phyloP scores from a whole-genome alignment of 2,797 vertebrate species.

The Rachycentron canadum region DNA sequence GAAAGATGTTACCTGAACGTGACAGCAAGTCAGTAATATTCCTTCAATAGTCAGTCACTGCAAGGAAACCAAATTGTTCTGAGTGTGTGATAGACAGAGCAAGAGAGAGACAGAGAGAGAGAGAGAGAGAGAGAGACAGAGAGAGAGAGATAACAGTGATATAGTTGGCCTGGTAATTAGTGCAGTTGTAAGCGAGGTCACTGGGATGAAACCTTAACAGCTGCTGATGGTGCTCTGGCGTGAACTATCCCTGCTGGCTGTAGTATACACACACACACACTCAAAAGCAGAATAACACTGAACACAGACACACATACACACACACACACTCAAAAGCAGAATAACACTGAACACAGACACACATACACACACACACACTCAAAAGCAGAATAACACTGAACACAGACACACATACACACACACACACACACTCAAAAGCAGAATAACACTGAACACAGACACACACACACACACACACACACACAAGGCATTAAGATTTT shows the following conservation, averaged over 20 bases:
- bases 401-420: constrained; percentile 7
- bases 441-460: too few species aligned
- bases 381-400: too few species aligned
- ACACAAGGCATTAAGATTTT: constrained; percentile 14
- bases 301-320: constrained; percentile 13
- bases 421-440: constrained; percentile 1
- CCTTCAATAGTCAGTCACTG: background rate
- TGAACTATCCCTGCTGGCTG: constrained; percentile 25
- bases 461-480: constrained; percentile 16
- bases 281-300: background rate
- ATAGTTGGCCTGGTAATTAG: constrained; percentile 33
- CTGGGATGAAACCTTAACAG: constrained; percentile 42
- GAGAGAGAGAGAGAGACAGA: background rate
- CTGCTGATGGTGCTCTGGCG: constrained; percentile 30
- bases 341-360: background rate
- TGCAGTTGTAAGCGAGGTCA: constrained; percentile 45
- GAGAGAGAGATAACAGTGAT: background rate
- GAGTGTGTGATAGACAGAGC: background rate
- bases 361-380: constrained; percentile 12
- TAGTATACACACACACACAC: constrained; percentile 13
- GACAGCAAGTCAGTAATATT: constrained; percentile 25
- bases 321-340: constrained; percentile 1
- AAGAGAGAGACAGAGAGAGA: background rate
- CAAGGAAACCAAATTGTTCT: background rate
- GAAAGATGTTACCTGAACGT: background rate